These are phyloP conservation scores for Eilema depressum DNA, from an alignment of 2,888 invertebrate genomes.

Conservation along the genomic window DNA sequence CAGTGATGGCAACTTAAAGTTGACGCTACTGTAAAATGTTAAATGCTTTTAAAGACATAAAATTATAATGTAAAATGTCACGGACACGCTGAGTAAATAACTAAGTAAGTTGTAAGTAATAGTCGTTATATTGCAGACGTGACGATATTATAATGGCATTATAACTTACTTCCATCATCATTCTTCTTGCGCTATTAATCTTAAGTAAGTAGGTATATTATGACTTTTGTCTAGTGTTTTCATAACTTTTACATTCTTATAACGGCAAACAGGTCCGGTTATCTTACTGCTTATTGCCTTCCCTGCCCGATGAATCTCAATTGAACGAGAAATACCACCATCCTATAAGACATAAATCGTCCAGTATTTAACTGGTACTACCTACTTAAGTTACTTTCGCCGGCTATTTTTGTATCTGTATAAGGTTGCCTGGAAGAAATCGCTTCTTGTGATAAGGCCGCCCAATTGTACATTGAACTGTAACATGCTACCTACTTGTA, in stretches of 20 bases:
- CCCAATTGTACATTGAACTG: too few species aligned
- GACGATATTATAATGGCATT: neutral
- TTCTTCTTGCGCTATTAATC: neutral
- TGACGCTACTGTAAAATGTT: conserved; percentile 70
- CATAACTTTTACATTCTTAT: neutral
- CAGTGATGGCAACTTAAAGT: conserved; percentile 63
- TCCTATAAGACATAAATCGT: too few species aligned
- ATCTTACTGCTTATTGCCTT: neutral
- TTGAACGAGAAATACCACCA: too few species aligned
- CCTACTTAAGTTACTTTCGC: too few species aligned
- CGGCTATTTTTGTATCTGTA: too few species aligned
- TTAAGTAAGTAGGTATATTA: neutral
- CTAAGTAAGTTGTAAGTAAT: conserved; percentile 29
- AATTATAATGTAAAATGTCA: conserved; percentile 43
- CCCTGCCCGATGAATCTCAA: too few species aligned
- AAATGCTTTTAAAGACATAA: conserved; percentile 57
- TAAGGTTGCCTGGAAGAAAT: too few species aligned
- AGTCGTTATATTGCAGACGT: neutral
- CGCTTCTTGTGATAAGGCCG: too few species aligned
- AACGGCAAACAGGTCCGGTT: neutral
- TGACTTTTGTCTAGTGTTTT: neutral
- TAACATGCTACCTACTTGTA: too few species aligned
- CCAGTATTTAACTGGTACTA: too few species aligned
- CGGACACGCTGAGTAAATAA: conserved; percentile 28
- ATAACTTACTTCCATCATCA: neutral